These are phyloP conservation scores for Troides aeacus DNA, from an alignment of 2,888 invertebrate genomes.

Conservation along the genomic window DNA sequence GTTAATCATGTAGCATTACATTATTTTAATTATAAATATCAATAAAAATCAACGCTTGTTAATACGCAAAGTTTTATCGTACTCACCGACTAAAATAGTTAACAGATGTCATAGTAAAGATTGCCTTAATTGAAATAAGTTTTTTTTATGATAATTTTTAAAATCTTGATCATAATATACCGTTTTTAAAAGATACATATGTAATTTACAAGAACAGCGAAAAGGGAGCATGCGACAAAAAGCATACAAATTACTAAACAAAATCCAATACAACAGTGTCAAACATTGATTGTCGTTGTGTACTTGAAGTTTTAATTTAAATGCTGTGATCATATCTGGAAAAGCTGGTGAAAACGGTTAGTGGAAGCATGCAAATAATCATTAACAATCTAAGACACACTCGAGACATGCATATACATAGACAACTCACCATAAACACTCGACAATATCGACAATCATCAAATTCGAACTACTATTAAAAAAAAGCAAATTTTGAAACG, in stretches of 20 bases:
- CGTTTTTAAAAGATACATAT: not conserved
- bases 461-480: constrained; percentile 64
- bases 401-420: constrained; percentile 63
- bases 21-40: not conserved
- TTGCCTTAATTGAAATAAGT: too few species aligned
- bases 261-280: constrained; percentile 44
- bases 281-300: not conserved
- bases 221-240: constrained; percentile 47
- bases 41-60: not conserved
- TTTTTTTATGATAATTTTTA: too few species aligned
- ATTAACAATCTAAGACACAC: constrained; percentile 40
- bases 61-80: not conserved
- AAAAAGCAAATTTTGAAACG: constrained; percentile 60
- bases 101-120: not conserved
- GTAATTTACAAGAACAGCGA: constrained; percentile 41
- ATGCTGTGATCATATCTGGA: constrained; percentile 49
- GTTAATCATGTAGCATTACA: not conserved
- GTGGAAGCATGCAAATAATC: constrained; percentile 47
- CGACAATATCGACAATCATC: constrained; percentile 74
- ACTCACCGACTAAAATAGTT: constrained; percentile 14
- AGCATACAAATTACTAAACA: constrained; percentile 36
- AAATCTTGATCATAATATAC: too few species aligned
- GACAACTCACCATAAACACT: constrained; percentile 68
- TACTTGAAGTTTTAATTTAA: too few species aligned
- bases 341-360: constrained; percentile 54